These are phyloP conservation scores for Halocaridina rubra DNA, from an alignment of 2,888 invertebrate species.

Conservation along the genomic window DNA sequence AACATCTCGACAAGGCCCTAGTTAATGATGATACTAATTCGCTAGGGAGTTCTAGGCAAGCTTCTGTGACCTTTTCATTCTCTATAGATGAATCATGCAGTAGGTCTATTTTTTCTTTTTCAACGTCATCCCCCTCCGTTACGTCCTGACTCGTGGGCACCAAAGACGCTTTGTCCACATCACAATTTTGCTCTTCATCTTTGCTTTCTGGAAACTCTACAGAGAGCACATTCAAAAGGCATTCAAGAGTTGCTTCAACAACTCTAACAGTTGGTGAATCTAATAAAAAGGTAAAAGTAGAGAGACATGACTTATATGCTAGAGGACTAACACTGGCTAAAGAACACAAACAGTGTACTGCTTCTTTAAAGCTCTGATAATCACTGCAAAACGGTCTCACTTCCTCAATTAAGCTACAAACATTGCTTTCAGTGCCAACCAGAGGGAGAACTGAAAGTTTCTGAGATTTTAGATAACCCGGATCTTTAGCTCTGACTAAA, in stretches of 20 bases:
- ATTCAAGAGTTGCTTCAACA: constrained; percentile 52
- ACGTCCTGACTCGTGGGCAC: not conserved
- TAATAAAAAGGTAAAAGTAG: constrained; percentile 17
- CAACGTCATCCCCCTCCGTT: not conserved
- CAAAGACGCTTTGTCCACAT: not conserved
- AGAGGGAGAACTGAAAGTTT: constrained; percentile 49
- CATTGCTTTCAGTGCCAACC: constrained; percentile 44
- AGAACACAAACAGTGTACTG: constrained; percentile 39
- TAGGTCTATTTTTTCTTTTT: not conserved
- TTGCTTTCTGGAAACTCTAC: not conserved
- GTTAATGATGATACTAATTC: constrained; percentile 23
- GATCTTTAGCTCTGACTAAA: constrained; percentile 55
- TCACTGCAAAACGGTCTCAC: constrained; percentile 57
- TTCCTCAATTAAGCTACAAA: constrained; percentile 43
- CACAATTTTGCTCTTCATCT: not conserved
- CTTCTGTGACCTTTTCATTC: too few species aligned
- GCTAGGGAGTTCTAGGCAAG: constrained; percentile 21
- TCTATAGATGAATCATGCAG: not conserved
- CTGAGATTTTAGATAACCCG: constrained; percentile 51
- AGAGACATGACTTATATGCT: constrained; percentile 23
- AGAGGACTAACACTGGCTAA: constrained; percentile 4
- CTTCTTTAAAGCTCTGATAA: constrained; percentile 51
- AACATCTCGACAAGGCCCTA: constrained; percentile 29
- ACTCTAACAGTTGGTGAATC: constrained; percentile 44
- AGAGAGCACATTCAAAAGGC: constrained; percentile 39